These are phyloP conservation scores for Xanthia icteritia DNA, from an alignment of 2,888 invertebrate species.

Conservation along the genomic window DNA sequence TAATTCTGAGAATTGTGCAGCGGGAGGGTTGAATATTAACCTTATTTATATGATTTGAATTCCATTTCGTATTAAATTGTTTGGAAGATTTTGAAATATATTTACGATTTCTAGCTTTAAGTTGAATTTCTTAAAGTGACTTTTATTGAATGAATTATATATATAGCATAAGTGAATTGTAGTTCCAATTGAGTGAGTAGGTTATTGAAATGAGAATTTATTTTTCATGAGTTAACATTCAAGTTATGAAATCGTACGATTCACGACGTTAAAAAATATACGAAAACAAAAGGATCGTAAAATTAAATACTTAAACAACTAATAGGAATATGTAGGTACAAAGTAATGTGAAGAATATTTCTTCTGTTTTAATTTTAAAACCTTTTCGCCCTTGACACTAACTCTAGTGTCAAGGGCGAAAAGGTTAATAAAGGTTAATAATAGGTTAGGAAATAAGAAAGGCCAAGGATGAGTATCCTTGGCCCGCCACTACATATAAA, in stretches of 20 bases:
- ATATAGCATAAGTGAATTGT: background rate
- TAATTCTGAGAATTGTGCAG: conserved; percentile 34
- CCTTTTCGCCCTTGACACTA: background rate
- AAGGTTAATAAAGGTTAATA: too few species aligned
- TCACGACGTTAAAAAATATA: background rate
- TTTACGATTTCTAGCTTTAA: background rate
- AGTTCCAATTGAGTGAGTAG: background rate
- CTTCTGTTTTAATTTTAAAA: too few species aligned
- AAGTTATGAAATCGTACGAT: background rate
- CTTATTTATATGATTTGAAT: conserved; percentile 17
- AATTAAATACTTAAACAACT: background rate
- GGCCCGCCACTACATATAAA: background rate
- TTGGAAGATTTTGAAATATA: background rate
- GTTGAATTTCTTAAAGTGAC: too few species aligned
- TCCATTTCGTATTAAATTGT: conserved; percentile 15
- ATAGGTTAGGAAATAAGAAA: too few species aligned
- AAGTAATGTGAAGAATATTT: background rate
- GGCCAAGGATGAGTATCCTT: too few species aligned
- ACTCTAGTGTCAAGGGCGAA: too few species aligned
- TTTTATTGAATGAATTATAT: background rate
- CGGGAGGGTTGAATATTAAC: conserved; percentile 51
- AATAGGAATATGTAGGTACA: background rate
- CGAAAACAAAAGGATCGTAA: background rate
- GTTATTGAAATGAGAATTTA: background rate
- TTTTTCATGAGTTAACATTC: background rate